Evolutionary conservation across 2,113 vertebrate genomes (phyloP).

Genomic region (Cepphus grylle): DNA sequence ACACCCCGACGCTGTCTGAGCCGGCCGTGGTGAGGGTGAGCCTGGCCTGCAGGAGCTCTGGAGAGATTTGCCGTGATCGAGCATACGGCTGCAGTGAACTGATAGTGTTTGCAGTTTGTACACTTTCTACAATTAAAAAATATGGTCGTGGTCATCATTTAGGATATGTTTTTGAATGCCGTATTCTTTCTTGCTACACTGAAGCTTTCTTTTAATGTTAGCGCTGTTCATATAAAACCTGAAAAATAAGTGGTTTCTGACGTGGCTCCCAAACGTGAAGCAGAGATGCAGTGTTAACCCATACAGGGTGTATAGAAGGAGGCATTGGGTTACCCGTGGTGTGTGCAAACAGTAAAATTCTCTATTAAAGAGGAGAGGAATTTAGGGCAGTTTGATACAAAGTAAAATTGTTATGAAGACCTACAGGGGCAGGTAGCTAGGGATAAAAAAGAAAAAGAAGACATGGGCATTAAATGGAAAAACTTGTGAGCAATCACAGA

Average conservation of each 20-base stretch:
- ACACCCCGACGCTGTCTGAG: rapidly evolving
- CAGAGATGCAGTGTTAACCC: background rate
- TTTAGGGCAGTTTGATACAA: background rate
- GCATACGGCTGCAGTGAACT: background rate
- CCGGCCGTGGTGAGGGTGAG: rapidly evolving
- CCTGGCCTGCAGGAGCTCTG: background rate
- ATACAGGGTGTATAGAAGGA: background rate
- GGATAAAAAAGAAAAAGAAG: too few species aligned
- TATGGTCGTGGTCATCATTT: background rate
- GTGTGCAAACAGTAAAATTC: background rate
- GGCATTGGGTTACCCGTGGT: background rate
- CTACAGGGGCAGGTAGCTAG: background rate
- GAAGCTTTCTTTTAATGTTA: background rate
- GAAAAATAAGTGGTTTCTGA: background rate
- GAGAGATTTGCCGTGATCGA: background rate
- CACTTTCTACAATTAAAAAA: background rate
- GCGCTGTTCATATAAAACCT: background rate
- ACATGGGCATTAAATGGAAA: rapidly evolving
- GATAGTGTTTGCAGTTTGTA: background rate
- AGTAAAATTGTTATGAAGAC: background rate
- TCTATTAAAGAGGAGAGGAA: background rate
- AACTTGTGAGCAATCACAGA: background rate
- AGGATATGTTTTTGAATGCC: background rate
- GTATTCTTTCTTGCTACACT: background rate
- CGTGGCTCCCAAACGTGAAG: background rate